Conservation (phyloP, 2,888 invertebrate genomes). For the Drosophila fulvimacula region DNA sequence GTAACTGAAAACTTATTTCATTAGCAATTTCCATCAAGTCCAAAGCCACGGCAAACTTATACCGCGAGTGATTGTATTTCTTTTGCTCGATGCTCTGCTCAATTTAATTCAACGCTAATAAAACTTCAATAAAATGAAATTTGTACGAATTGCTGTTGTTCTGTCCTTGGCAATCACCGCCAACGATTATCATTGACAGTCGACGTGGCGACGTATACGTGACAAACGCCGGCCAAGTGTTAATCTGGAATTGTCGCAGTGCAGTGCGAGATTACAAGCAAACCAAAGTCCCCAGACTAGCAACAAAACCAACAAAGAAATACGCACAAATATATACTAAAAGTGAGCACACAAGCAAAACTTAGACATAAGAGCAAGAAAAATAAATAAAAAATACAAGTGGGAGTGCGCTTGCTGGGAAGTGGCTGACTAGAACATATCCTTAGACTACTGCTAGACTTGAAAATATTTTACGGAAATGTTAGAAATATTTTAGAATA, state of each 20-base stretch:
- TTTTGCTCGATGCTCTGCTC: slow-evolving; percentile 56
- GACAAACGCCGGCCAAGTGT: slow-evolving; percentile 67
- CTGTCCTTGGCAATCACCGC: slow-evolving; percentile 43
- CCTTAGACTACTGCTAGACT: too few species aligned
- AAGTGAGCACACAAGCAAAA: slow-evolving; percentile 37
- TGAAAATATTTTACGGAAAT: too few species aligned
- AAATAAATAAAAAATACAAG: slow-evolving; percentile 50
- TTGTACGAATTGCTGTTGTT: slow-evolving; percentile 45
- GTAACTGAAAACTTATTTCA: slow-evolving; percentile 77
- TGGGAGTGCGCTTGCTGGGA: rapidly evolving
- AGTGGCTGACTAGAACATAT: not conserved
- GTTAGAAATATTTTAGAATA: too few species aligned
- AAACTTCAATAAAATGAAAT: slow-evolving; percentile 68
- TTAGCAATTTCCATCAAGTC: slow-evolving; percentile 75
- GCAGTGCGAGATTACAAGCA: slow-evolving; percentile 19
- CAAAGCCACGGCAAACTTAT: slow-evolving; percentile 35
- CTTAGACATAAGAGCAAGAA: slow-evolving; percentile 64
- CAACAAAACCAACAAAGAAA: slow-evolving; percentile 40
- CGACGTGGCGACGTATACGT: slow-evolving; percentile 55
- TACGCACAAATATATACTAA: not conserved
- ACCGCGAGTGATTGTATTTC: slow-evolving; percentile 23
- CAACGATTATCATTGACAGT: slow-evolving; percentile 60
- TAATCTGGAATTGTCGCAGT: slow-evolving; percentile 54
- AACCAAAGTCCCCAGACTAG: slow-evolving; percentile 27
- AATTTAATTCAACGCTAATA: slow-evolving; percentile 80